Base-by-base conservation (phyloP, 2,888 invertebrate genomes). In the Limnephilus marmoratus region DNA sequence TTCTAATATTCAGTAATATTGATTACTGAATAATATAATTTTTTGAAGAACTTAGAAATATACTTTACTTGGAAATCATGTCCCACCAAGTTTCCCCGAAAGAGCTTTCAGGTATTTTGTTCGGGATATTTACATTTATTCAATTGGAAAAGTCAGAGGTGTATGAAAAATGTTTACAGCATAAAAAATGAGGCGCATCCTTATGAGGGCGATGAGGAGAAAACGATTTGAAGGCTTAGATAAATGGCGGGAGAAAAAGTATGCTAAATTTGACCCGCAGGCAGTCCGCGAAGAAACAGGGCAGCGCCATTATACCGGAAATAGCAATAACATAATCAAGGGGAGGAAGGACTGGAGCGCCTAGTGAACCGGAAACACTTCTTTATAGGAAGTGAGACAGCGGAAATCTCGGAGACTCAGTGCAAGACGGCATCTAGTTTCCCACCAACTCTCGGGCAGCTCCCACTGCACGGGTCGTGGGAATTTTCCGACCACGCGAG, bases 321-420 rank as follows among this genome's bases (percentile, higher is more conserved):
- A 82, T 68, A 45, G 91, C 91, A 92, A 92, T 92, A 92, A 91
- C 91, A 92, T 92, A 92, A 92, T 92, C 92, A 91, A 91, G 83
- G 85, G 41, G 85, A 92, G 45, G 86, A 90, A 90, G 88, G 37
- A 86, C 86, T 29, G 49, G 45, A 86, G 49, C 49, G 45, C 29
- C 45, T 45, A 86, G 41, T 86, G 86, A 86, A 87, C 82, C 68
- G 92, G 86, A 92, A 92, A 86, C 45, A 49, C 81, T 87, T 82
- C 81, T 92, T 90, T 92, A 90, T 87, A 85, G 85, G 90, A 86
- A 87, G 91, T 41, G 87, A 87, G 49, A 49, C 49, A 90, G 68
- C 37, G 68, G 41, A 80, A 90, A 18, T 3, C 53, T 53, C 68
- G 9, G 68, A 53, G 53, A 15, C 68, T 68, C 68, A 9, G 68